A percentile compares a stretch with the other conserved stretches of the same genome.
These are phyloP conservation scores for Protodeltote pygarga DNA, from an alignment of 2,888 invertebrate genomes.

Conservation along the genomic window DNA sequence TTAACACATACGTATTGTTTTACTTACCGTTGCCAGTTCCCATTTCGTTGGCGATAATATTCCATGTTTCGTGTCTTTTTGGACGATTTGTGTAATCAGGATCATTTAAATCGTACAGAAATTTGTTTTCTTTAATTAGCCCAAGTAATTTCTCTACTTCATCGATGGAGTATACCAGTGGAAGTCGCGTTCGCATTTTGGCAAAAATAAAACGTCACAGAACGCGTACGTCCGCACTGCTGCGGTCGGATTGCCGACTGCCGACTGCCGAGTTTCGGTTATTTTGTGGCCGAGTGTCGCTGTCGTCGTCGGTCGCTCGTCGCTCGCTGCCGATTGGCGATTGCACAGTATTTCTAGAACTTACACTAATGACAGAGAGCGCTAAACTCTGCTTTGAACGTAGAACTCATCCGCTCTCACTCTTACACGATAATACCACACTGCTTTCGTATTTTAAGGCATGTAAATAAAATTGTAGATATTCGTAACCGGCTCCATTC, in stretches of 20 bases:
- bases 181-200: no score
- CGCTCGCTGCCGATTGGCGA: no score
- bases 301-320: no score
- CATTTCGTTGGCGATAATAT: slow-evolving; percentile 31
- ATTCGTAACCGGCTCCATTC: no score
- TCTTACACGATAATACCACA: slow-evolving; percentile 4
- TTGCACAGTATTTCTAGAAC: slow-evolving; percentile 24
- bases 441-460: neutral
- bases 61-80: slow-evolving; percentile 29
- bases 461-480: no score
- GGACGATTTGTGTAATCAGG: slow-evolving; percentile 31
- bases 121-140: slow-evolving; percentile 19
- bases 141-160: slow-evolving; percentile 24
- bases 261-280: no score
- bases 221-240: slow-evolving; percentile 37
- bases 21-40: slow-evolving; percentile 26
- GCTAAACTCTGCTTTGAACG: slow-evolving; percentile 25
- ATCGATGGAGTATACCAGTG: neutral
- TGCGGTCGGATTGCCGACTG: slow-evolving; percentile 31
- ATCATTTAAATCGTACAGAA: slow-evolving; percentile 32
- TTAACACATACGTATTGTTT: neutral
- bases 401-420: slow-evolving; percentile 33
- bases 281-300: no score
- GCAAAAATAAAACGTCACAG: slow-evolving; percentile 1
- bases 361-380: slow-evolving; percentile 19